Evolutionary conservation across 2,888 invertebrate species (phyloP), one percentile per base, ranked within the genome.

Genomic region (Phytoseiulus persimilis): DNA sequence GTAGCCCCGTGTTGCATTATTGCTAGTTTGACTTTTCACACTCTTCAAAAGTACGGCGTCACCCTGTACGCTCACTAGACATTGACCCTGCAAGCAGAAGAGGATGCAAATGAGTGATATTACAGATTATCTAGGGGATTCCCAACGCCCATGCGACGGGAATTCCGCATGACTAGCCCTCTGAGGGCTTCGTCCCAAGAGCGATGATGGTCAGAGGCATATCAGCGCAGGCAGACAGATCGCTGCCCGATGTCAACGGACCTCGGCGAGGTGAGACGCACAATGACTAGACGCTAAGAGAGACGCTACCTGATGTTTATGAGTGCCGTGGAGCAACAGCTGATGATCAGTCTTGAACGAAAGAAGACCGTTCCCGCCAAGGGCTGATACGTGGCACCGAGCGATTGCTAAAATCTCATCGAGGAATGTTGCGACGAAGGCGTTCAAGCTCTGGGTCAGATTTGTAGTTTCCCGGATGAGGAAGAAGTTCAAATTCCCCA

Each of bases 311-410:
- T 98, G 98, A 93, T 98, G 98, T 93, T 98, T 98, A 92, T 98
- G 97, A 91, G 97, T 96, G 93, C 96, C 98, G 93, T 97, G 96
- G 90, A 96, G 95, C 83, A 99, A 94, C 92, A 97, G 95, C 91
- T 97, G 95, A 93, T 98, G 96, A 18, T 96, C 96, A 94, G 98
- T 95, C 93, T 96, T 97, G 93, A 96, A 98, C 0, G 97, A 96
- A 0, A 98, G 96, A 94, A 99, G 95, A 0, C 98, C 97, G 93
- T 98, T 98, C 3, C 98, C 98, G 39, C 98, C 98, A 65, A 98
- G 93, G 0, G 98, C 96, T 0, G 96, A 95, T 45, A 98, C 96
- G 93, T 98, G 97, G 3, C 98, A 97, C 90, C 98, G 94, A 0
- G 96, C 96, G 91, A 98, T 97, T 0, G 97, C 97, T 92, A 98